These are phyloP conservation scores for Oopsacas minuta DNA, from an alignment of 37 sponge, comb jelly and placozoan genomes.

Conservation along the genomic window DNA sequence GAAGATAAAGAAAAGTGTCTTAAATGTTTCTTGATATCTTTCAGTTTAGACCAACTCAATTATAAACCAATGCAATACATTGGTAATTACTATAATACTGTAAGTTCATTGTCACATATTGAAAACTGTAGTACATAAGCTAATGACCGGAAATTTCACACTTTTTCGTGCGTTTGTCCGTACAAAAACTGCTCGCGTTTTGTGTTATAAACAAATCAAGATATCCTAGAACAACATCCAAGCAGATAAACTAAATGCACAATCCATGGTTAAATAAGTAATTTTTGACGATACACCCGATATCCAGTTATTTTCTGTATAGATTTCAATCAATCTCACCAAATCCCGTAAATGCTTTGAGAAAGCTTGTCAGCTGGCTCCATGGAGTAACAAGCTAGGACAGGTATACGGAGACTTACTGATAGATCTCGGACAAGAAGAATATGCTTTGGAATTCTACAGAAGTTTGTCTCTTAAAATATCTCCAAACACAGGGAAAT, in stretches of 20 bases:
- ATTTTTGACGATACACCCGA: too few species aligned
- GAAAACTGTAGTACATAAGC: too few species aligned
- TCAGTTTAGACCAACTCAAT: conserved; percentile 7
- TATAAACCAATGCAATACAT: neutral
- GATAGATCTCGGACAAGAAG: conserved; percentile 7
- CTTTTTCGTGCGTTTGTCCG: too few species aligned
- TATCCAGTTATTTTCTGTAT: too few species aligned
- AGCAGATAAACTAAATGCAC: too few species aligned
- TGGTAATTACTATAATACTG: neutral
- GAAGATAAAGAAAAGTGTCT: conserved; percentile 7
- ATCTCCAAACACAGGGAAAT: conserved; percentile 13
- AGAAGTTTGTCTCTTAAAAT: neutral
- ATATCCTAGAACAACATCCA: too few species aligned
- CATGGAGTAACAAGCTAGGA: neutral
- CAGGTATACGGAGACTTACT: conserved; percentile 1
- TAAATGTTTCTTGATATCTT: neutral
- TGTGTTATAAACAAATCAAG: too few species aligned
- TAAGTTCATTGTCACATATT: too few species aligned
- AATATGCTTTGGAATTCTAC: neutral
- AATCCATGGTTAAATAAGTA: too few species aligned
- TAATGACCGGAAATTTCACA: too few species aligned
- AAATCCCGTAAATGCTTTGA: conserved; percentile 15
- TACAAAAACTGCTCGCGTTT: too few species aligned
- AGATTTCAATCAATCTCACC: neutral
- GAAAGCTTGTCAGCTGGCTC: neutral